Evolutionary conservation across 2,888 invertebrate species (phyloP).

Genomic region (Sericinus montela): DNA sequence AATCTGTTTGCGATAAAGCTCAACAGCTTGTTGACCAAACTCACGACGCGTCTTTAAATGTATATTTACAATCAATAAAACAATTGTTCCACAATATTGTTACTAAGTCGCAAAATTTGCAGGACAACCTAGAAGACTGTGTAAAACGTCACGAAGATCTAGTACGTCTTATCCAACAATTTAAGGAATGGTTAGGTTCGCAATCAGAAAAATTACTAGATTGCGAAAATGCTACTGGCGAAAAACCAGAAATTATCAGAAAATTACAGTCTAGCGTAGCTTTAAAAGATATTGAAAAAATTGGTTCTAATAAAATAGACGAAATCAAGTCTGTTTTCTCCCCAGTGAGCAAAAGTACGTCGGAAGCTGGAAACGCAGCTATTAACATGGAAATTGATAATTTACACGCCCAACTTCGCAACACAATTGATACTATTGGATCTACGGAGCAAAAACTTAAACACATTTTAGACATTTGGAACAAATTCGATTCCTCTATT

Average conservation of each 20-base stretch:
- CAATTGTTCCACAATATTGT: slow-evolving; percentile 93
- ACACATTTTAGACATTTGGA: slow-evolving; percentile 89
- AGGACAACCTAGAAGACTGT: slow-evolving; percentile 90
- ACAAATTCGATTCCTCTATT: slow-evolving; percentile 89
- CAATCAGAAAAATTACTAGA: slow-evolving; percentile 90
- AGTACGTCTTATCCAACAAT: slow-evolving; percentile 85
- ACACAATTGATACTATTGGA: slow-evolving; percentile 83
- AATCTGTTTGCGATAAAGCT: slow-evolving; percentile 95
- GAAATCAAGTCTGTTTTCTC: slow-evolving; percentile 84
- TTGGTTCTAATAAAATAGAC: slow-evolving; percentile 82
- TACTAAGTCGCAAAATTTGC: slow-evolving; percentile 90
- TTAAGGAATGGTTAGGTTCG: slow-evolving; percentile 89
- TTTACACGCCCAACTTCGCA: slow-evolving; percentile 82
- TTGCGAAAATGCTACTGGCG: slow-evolving; percentile 90
- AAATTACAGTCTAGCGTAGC: slow-evolving; percentile 83
- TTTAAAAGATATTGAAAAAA: slow-evolving; percentile 82
- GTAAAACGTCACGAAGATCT: slow-evolving; percentile 92
- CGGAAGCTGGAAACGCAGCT: slow-evolving; percentile 86
- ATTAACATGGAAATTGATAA: slow-evolving; percentile 86
- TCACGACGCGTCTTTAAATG: slow-evolving; percentile 91
- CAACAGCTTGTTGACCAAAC: slow-evolving; percentile 94
- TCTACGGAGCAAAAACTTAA: slow-evolving; percentile 86
- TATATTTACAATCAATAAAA: slow-evolving; percentile 92
- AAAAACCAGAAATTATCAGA: slow-evolving; percentile 88
- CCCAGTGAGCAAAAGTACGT: slow-evolving; percentile 87